phyloP scores from a whole-genome alignment of 2,797 vertebrate genomes.

The Petrocephalus schoutedeni region DNA sequence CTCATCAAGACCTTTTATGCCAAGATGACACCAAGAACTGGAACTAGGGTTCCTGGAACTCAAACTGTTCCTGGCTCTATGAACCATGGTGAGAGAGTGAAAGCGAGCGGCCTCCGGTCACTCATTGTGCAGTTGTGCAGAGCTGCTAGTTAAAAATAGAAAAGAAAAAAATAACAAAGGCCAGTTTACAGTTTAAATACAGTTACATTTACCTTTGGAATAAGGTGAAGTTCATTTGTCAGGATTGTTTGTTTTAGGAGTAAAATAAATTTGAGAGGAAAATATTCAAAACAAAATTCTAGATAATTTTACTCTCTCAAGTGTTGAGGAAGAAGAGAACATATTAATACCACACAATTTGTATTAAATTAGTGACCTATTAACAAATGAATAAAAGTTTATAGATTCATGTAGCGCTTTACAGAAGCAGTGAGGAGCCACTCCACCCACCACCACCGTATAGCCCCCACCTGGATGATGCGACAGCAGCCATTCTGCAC shows the following conservation, averaged over 20 bases:
- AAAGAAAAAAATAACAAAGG: background rate
- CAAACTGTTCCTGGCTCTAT: background rate
- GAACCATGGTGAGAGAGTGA: constrained; percentile 1
- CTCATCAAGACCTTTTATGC: constrained; percentile 1
- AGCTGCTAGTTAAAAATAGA: background rate
- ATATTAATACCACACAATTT: background rate
- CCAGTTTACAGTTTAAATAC: background rate
- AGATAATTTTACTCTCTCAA: background rate
- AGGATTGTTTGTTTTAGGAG: background rate
- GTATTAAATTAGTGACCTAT: background rate
- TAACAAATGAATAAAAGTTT: background rate
- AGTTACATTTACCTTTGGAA: background rate
- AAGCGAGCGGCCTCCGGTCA: background rate
- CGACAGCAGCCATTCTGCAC: background rate
- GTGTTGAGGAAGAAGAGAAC: background rate
- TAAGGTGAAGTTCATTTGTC: background rate
- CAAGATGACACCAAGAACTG: background rate
- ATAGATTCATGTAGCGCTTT: background rate
- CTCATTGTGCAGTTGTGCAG: background rate
- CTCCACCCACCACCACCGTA: background rate
- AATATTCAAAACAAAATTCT: background rate
- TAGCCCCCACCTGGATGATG: background rate
- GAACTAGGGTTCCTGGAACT: constrained; percentile 8
- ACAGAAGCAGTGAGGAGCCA: background rate
- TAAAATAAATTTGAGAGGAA: background rate